Conservation (phyloP, 2,888 invertebrate genomes). For the Poecilus cupreus region DNA sequence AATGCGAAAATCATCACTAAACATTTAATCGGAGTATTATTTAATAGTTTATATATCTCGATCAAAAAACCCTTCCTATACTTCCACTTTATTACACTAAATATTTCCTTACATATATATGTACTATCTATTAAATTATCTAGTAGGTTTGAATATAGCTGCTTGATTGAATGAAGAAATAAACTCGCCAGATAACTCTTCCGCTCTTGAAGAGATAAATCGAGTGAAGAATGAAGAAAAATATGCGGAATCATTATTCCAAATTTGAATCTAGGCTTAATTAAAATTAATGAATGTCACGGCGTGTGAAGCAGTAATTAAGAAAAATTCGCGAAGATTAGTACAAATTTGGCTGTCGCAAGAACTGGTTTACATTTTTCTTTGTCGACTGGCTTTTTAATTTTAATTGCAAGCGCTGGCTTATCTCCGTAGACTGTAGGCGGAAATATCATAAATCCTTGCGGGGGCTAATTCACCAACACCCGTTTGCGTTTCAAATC, state of each 20-base stretch:
- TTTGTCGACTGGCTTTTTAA: conserved; percentile 54
- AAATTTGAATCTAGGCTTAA: conserved; percentile 53
- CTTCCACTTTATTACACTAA: too few relatives aligned
- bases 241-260: conserved; percentile 53
- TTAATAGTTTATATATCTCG: too few relatives aligned
- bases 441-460: conserved; percentile 42
- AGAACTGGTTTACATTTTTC: conserved; percentile 55
- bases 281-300: conserved; percentile 57
- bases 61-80: too few relatives aligned
- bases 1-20: too few relatives aligned
- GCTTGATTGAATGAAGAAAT: too few relatives aligned
- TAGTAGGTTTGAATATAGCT: too few relatives aligned
- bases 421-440: conserved; percentile 29
- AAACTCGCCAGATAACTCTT: neutral
- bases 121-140: too few relatives aligned
- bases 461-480: neutral
- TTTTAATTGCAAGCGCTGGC: conserved; percentile 52
- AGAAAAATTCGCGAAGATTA: conserved; percentile 56
- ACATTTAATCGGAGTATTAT: too few relatives aligned
- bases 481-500: neutral
- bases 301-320: conserved; percentile 56
- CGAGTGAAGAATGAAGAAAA: conserved; percentile 50
- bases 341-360: conserved; percentile 52
- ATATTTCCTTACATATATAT: too few relatives aligned
- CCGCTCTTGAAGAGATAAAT: neutral